Evolutionary conservation across 2,888 invertebrate genomes (phyloP), one percentile per base, ranked within the genome.

Genomic region (Arge pagana): DNA sequence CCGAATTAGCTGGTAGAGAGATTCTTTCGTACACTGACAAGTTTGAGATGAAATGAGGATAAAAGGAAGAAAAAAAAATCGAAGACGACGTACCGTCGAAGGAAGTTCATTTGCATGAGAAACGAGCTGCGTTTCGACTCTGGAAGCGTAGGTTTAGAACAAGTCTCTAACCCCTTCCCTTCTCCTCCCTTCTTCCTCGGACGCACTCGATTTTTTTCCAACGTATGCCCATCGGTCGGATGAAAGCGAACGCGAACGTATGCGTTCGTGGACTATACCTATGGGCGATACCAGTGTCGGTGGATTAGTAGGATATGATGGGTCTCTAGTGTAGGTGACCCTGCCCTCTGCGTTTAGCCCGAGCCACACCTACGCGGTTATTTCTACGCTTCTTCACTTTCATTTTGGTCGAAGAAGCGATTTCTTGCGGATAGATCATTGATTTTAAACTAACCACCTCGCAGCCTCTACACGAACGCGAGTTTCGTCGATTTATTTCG

Each of bases 241-340:
- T n/a, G n/a, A n/a, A n/a, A n/a, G n/a, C n/a, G n/a, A n/a, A n/a
- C n/a, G n/a, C n/a, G n/a, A n/a, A n/a, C n/a, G n/a, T n/a, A n/a
- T n/a, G n/a, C n/a, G n/a, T n/a, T n/a, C n/a, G n/a, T n/a, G n/a
- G n/a, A n/a, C n/a, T n/a, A n/a, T n/a, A n/a, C n/a, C n/a, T n/a
- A n/a, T n/a, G n/a, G n/a, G n/a, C n/a, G n/a, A n/a, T n/a, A n/a
- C n/a, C n/a, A n/a, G n/a, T n/a, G n/a, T n/a, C n/a, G n/a, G n/a
- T n/a, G n/a, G n/a, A n/a, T n/a, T n/a, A n/a, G n/a, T n/a, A n/a
- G n/a, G n/a, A n/a, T n/a, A n/a, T n/a, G n/a, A n/a, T n/a, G n/a
- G n/a, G n/a, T n/a, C n/a, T n/a, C n/a, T n/a, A n/a, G n/a, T 37
- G 11, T 26, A 5, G 16, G n/a, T 26, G 40, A 40, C 40, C 40